Base-by-base conservation (phyloP, 2,113 vertebrate genomes). In the Mustela nigripes region DNA sequence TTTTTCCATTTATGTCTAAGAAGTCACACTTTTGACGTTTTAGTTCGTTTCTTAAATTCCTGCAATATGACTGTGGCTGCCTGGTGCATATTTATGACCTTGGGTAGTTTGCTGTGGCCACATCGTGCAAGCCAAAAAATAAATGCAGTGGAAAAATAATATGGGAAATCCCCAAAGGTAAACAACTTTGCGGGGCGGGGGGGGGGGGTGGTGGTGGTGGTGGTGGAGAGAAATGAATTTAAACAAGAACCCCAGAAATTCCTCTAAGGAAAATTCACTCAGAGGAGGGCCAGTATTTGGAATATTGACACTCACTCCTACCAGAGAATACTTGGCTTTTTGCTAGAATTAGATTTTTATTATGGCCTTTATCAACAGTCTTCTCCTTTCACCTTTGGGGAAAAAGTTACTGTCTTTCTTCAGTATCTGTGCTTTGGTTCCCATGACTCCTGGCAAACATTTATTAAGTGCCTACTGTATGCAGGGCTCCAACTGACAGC, bases 21-120 rank as follows among this genome's bases (percentile, higher is more conserved):
- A 81, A 76, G 73, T 73, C 67, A 14, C 63, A 31, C 14, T 67
- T 93, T 60, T 48, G 26, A 85, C 18, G 21, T 42, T 71, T 73
- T 73, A 45, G 56, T 69, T 94, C 88, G 4, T 48, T 94, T 36
- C 48, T 67, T 88, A 74, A 89, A 69, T 95, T 91, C 53, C n/a
- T 97, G 86, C 73, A 81, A 53, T 90, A 63, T 8, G 39, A 65
- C 45, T 53, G 14, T 82, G 60, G 80, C 53, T 33, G 24, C 14
- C 26, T 94, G 31, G 31, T 78, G 60, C 74, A n/a, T 45, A 39
- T 31, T 53, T 78, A 65, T 63, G 60, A 91, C 16, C 42, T 60
- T 42, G 73, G 50, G 39, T 39, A 26, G 45, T 33, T n/a, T 58
- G n/a, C 60, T 22, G 48, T 36, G 80, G 60, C 22, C 45, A 39